Conservation (phyloP, 2,888 invertebrate species). For the Polydrusus pterygomalis region DNA sequence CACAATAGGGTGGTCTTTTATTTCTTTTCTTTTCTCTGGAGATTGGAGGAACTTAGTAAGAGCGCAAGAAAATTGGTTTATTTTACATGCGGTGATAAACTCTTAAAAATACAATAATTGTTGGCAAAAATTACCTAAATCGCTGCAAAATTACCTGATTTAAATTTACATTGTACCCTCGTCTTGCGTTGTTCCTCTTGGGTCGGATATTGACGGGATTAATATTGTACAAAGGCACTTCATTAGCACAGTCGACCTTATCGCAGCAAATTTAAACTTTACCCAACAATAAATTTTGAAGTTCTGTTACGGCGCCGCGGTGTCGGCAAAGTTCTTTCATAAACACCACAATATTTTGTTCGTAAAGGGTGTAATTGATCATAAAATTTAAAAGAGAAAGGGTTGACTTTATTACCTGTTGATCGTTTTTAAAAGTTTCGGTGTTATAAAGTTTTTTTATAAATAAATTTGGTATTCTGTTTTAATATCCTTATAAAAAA, state of each 20-base stretch:
- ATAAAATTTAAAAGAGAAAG: slow-evolving; percentile 25
- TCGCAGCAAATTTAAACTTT: slow-evolving; percentile 50
- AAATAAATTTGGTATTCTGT: no score
- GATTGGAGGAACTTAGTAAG: no score
- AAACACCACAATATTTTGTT: slow-evolving; percentile 39
- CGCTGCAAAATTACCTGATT: no score
- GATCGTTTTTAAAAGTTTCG: not conserved
- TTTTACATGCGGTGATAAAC: no score
- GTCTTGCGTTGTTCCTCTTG: slow-evolving; percentile 21
- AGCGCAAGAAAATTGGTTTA: no score
- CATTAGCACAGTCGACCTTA: slow-evolving; percentile 60
- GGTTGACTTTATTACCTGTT: slow-evolving; percentile 27
- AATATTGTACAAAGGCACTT: slow-evolving; percentile 61
- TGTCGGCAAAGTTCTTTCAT: slow-evolving; percentile 35
- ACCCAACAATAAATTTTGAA: slow-evolving; percentile 39
- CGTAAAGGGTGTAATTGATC: slow-evolving; percentile 32
- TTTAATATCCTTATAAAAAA: no score
- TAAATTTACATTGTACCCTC: no score
- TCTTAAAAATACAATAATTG: not conserved
- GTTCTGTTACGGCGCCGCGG: slow-evolving; percentile 32
- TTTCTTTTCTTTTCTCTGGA: no score
- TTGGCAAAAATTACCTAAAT: not conserved
- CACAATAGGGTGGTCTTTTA: no score
- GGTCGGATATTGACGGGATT: slow-evolving; percentile 59
- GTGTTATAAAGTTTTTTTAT: not conserved